These are phyloP conservation scores for Zaprionus tsacasi DNA, from an alignment of 1,140 invertebrate species.

Conservation along the genomic window DNA sequence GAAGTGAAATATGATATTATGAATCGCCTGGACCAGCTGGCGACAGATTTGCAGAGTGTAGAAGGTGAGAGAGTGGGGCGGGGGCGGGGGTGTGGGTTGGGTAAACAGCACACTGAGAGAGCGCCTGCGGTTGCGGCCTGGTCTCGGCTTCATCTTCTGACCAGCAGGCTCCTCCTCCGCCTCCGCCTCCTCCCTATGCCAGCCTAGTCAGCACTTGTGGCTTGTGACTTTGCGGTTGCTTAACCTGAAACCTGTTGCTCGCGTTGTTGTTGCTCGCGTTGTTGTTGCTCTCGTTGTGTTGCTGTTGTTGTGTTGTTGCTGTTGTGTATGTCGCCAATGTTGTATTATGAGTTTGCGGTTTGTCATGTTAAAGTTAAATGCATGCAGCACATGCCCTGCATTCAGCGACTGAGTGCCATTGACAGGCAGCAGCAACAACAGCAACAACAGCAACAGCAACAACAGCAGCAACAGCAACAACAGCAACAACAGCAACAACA, in stretches of 20 bases:
- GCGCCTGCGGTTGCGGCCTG: not conserved
- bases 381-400: constrained; percentile 81
- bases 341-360: constrained; percentile 82
- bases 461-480: constrained; percentile 40
- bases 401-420: constrained; percentile 75
- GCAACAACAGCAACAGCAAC: constrained; percentile 37
- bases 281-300: constrained; percentile 34
- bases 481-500: constrained; percentile 27
- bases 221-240: constrained; percentile 59
- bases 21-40: constrained; percentile 79
- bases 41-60: constrained; percentile 61
- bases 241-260: constrained; percentile 67
- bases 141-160: constrained; percentile 39
- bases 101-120: too few relatives aligned
- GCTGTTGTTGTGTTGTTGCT: constrained; percentile 28
- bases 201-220: constrained; percentile 43
- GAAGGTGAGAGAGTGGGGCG: too few relatives aligned
- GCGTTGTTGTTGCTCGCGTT: constrained; percentile 10
- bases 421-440: constrained; percentile 61
- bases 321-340: constrained; percentile 66
- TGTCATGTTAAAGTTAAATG: constrained; percentile 82
- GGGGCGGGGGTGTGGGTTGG: too few relatives aligned
- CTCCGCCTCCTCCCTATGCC: not conserved
- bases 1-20: constrained; percentile 84
- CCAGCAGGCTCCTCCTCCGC: not conserved